Evolutionary conservation across 2,888 invertebrate genomes (phyloP), one percentile per base, ranked within the genome.

Genomic region (Zygothrica quintamaculata): DNA sequence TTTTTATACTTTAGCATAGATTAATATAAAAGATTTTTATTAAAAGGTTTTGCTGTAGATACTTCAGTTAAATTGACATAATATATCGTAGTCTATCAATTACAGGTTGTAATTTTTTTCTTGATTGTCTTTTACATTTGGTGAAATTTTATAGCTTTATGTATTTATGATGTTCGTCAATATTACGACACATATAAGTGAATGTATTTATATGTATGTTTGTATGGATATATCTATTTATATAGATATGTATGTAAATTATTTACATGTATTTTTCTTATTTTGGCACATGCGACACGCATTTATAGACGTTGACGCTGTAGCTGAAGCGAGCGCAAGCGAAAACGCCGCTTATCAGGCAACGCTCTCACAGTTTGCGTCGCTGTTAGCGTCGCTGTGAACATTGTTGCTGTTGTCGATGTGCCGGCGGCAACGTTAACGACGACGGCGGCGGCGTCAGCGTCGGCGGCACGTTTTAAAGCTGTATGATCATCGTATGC

Each of bases 401-500:
- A 1, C 1, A 48, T 0, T 12, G 22, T 31, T 7, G 33, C 2
- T 12, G 42, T 39, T 36, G 37, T 0, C 9, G n/a, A n/a, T n/a
- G n/a, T n/a, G n/a, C n/a, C n/a, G n/a, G n/a, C n/a, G n/a, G n/a
- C n/a, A 25, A 34, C 9, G 36, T 0, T 4, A 8, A 12, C 12
- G 22, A 1, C 9, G 46, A 11, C 1, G 33, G 9, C 29, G 15
- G 13, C 1, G 25, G 0, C 12, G 40, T 12, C n/a, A 42, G 5
- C 22, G 37, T 18, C 50, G 39, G 15, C 16, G 39, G n/a, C 16
- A 3, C 5, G 6, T 16, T 46, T 68, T 50, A 46, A 37, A 51
- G 25, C 68, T 62, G 57, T 8, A 36, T 22, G 53, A 56, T 60
- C 69, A 56, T 13, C 52, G 22, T 16, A 31, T 31, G 53, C 52